phyloP scores from a whole-genome alignment of 2,888 invertebrate species.

The Coenonympha glycerion region DNA sequence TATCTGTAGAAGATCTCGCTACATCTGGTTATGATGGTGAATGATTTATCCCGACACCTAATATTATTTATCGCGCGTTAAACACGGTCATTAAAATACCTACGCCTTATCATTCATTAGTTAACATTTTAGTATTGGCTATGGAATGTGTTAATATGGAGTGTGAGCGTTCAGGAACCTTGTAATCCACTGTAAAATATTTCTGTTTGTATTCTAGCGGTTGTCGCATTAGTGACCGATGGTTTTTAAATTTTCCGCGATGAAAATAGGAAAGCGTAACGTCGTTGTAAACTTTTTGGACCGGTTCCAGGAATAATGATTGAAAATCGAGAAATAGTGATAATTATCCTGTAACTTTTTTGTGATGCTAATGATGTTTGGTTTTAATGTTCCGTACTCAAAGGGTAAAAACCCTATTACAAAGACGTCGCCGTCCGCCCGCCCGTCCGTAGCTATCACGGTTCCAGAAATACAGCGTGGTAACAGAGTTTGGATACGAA shows the following conservation, averaged over 20 bases:
- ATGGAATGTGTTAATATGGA: slow-evolving; percentile 10
- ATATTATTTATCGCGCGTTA: neutral
- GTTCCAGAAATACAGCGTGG: too few relatives aligned
- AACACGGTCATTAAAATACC: slow-evolving; percentile 8
- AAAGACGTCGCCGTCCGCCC: too few relatives aligned
- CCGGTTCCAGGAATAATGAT: slow-evolving; percentile 64
- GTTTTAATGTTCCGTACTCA: slow-evolving; percentile 1
- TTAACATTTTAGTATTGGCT: neutral
- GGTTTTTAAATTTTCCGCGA: slow-evolving; percentile 73
- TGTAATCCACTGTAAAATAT: slow-evolving; percentile 71
- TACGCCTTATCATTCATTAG: neutral
- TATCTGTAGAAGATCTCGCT: neutral
- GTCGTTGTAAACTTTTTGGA: slow-evolving; percentile 69
- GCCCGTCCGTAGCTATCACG: too few relatives aligned
- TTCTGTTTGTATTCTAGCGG: slow-evolving; percentile 69
- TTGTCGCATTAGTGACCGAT: slow-evolving; percentile 73
- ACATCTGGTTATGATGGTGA: slow-evolving; percentile 5
- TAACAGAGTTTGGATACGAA: too few relatives aligned
- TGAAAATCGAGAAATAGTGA: slow-evolving; percentile 60
- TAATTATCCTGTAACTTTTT: slow-evolving; percentile 33
- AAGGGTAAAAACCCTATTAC: too few relatives aligned
- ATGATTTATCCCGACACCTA: slow-evolving; percentile 3
- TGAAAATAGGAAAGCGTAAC: slow-evolving; percentile 75
- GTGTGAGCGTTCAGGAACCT: slow-evolving; percentile 36
- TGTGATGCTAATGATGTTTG: slow-evolving; percentile 32